Percentiles rank a stretch among this genome's conserved stretches.
Conservation (phyloP, 2,888 invertebrate species). For the Polydrusus tereticollis region DNA sequence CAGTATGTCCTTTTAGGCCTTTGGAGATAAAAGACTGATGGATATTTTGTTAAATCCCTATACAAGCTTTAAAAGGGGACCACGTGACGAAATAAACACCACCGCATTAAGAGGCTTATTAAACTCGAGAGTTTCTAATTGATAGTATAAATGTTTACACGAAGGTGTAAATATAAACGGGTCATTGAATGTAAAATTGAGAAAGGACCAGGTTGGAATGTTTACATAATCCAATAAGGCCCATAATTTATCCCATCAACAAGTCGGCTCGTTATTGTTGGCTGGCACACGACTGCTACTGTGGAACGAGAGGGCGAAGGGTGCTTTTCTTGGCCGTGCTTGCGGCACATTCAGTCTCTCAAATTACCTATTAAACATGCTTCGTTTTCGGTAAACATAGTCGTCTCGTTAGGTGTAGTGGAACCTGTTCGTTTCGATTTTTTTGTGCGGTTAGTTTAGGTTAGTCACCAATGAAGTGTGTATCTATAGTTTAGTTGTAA, state of each 20-base stretch:
- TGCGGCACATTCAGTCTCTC: conserved; percentile 36
- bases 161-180: conserved; percentile 27
- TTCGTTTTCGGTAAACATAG: conserved; percentile 30
- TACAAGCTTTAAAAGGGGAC: not conserved
- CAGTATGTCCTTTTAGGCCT: too few species aligned
- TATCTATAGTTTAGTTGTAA: too few species aligned
- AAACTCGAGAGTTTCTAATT: conserved; percentile 15
- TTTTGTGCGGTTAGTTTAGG: not conserved
- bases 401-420: conserved; percentile 8
- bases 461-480: too few species aligned
- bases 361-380: conserved; percentile 35
- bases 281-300: conserved; percentile 39
- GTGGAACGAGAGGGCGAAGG: conserved; percentile 13
- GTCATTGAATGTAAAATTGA: conserved; percentile 40
- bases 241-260: conserved; percentile 42
- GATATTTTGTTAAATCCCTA: too few species aligned
- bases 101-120: not conserved
- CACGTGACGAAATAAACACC: conserved; percentile 1
- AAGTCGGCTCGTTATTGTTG: conserved; percentile 39
- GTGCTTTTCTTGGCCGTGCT: conserved; percentile 28
- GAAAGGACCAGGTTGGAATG: conserved; percentile 35
- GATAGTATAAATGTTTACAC: conserved; percentile 23
- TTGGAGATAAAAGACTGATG: too few species aligned
- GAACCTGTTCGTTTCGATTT: not conserved
- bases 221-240: conserved; percentile 44